Conservation (phyloP, 2,113 vertebrate genomes). For the Anser cygnoides region DNA sequence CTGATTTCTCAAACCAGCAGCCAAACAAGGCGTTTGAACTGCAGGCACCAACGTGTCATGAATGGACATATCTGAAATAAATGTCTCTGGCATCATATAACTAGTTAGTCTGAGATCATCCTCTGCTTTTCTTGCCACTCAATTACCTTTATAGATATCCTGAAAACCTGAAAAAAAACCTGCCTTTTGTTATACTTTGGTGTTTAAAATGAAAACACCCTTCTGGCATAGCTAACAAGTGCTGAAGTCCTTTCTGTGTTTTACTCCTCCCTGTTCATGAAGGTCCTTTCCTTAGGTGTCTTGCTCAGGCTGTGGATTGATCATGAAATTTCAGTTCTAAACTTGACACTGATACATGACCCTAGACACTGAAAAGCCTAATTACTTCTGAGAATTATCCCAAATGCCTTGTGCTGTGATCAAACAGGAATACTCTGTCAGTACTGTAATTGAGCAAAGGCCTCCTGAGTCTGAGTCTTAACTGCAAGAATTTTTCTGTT, state of each 20-base stretch:
- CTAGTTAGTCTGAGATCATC: neutral
- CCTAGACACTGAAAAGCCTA: neutral
- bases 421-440: neutral
- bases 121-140: neutral
- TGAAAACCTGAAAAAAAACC: neutral
- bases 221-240: neutral
- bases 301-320: neutral
- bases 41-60: neutral
- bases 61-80: neutral
- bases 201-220: neutral
- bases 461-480: neutral
- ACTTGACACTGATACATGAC: neutral
- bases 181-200: neutral
- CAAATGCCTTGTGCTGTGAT: neutral
- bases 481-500: neutral
- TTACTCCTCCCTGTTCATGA: neutral
- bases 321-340: neutral
- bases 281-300: neutral
- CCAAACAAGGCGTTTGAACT: neutral
- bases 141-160: neutral
- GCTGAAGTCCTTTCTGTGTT: neutral
- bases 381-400: constrained; percentile 20
- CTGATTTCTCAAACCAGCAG: neutral
- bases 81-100: neutral
- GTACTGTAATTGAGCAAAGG: neutral